Conservation (phyloP, 2,888 invertebrate genomes). For the Hypselothyrea guttata region DNA sequence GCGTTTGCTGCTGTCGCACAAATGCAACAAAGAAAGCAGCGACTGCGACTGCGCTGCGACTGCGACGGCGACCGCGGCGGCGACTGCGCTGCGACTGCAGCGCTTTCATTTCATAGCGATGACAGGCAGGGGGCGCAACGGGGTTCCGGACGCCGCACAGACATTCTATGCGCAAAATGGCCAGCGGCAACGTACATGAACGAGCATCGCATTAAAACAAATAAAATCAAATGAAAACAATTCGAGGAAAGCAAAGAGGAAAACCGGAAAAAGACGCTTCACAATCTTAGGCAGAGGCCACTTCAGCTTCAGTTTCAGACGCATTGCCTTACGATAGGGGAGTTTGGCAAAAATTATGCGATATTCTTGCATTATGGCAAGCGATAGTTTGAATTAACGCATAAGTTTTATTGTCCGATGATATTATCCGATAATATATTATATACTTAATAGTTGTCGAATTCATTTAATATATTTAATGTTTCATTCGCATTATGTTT, state of each 20-base stretch:
- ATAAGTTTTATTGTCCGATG: too few species aligned
- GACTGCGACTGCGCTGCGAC: slow-evolving; percentile 21
- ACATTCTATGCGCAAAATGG: slow-evolving; percentile 4
- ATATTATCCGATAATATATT: too few species aligned
- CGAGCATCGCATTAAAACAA: slow-evolving; percentile 42
- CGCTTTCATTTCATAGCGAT: not conserved
- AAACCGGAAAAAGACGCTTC: not conserved
- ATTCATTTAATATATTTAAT: too few species aligned
- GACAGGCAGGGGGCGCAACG: not conserved
- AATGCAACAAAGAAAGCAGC: slow-evolving; percentile 12
- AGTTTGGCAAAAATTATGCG: too few species aligned
- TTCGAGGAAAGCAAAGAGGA: slow-evolving; percentile 4
- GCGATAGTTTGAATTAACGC: too few species aligned
- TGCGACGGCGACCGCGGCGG: slow-evolving; percentile 8
- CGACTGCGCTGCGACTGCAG: not conserved
- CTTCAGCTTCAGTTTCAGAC: too few species aligned
- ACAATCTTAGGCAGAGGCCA: slow-evolving; percentile 5
- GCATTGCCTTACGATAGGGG: too few species aligned
- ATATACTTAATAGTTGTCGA: too few species aligned
- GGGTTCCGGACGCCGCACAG: not conserved
- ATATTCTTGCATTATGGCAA: too few species aligned
- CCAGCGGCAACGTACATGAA: slow-evolving; percentile 8
- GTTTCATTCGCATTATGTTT: too few species aligned
- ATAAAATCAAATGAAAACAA: slow-evolving; percentile 44
- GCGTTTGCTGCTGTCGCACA: slow-evolving; percentile 30